phyloP scores from a whole-genome alignment of 2,797 vertebrate species.

The Monodelphis domestica region DNA sequence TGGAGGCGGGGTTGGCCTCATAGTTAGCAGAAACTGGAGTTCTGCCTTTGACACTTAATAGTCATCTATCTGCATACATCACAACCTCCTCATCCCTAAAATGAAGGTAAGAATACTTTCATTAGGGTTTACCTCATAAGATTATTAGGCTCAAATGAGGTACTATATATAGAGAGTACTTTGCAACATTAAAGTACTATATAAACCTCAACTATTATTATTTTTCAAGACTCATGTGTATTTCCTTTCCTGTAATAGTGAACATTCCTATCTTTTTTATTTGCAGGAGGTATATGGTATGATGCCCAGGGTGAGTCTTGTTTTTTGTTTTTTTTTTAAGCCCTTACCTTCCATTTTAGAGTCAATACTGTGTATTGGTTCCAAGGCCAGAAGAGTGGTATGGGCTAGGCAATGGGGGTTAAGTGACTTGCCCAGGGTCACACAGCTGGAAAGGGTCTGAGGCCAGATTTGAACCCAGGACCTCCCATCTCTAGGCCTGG shows the following conservation, averaged over 20 bases:
- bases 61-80: background rate
- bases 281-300: constrained; percentile 86
- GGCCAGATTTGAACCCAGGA: too few species aligned
- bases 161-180: background rate
- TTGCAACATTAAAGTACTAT: background rate
- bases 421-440: too few species aligned
- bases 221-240: background rate
- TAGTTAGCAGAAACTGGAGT: background rate
- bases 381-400: too few species aligned
- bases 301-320: constrained; percentile 87
- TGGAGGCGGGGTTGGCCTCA: background rate
- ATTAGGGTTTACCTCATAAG: background rate
- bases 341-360: too few species aligned
- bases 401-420: too few species aligned
- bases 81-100: background rate
- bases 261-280: constrained; percentile 16
- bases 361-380: too few species aligned
- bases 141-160: background rate
- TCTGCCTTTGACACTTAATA: too few species aligned
- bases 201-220: background rate
- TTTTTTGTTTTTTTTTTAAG: too few species aligned
- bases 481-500: too few species aligned
- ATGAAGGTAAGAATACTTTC: background rate
- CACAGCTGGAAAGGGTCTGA: too few species aligned
- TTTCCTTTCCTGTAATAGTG: background rate